These are phyloP conservation scores for Loris lydekkerianus DNA, from an alignment of 2,797 vertebrate genomes.

Conservation along the genomic window DNA sequence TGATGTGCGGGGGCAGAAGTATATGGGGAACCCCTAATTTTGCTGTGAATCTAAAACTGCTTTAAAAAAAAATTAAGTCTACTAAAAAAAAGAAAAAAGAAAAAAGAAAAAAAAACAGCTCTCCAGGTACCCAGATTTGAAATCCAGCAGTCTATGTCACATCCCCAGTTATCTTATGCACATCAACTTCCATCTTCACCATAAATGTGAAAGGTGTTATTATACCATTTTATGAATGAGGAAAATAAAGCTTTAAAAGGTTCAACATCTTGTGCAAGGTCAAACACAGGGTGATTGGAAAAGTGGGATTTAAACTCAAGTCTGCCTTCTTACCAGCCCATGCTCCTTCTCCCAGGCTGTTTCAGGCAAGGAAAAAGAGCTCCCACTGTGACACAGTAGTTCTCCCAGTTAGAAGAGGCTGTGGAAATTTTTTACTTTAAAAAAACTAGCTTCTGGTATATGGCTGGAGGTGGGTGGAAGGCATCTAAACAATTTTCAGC, in stretches of 20 bases:
- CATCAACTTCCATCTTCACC: not conserved
- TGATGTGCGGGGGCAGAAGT: rapidly evolving
- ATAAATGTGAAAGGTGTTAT: not conserved
- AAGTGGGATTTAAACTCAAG: not conserved
- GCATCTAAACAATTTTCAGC: slow-evolving; percentile 73
- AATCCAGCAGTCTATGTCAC: not conserved
- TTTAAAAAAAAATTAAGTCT: not conserved
- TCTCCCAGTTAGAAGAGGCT: slow-evolving; percentile 46
- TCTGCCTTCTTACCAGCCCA: not conserved
- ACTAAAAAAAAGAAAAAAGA: not conserved
- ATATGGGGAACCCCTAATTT: not conserved
- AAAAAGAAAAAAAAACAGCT: not conserved
- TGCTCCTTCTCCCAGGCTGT: not conserved
- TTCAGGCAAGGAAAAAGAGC: not conserved
- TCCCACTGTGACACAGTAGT: slow-evolving; percentile 59
- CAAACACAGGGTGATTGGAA: not conserved
- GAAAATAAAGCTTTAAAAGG: not conserved
- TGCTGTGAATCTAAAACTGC: not conserved
- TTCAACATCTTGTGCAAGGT: not conserved
- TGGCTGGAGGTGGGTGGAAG: slow-evolving; percentile 68
- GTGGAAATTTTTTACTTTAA: slow-evolving; percentile 66
- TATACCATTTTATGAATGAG: not conserved
- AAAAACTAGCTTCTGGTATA: slow-evolving; percentile 26
- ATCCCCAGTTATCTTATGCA: rapidly evolving
- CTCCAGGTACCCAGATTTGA: not conserved